Evolutionary conservation across 2,888 invertebrate species (phyloP), one percentile per base, ranked within the genome.

Genomic region (Netelia melanura): DNA sequence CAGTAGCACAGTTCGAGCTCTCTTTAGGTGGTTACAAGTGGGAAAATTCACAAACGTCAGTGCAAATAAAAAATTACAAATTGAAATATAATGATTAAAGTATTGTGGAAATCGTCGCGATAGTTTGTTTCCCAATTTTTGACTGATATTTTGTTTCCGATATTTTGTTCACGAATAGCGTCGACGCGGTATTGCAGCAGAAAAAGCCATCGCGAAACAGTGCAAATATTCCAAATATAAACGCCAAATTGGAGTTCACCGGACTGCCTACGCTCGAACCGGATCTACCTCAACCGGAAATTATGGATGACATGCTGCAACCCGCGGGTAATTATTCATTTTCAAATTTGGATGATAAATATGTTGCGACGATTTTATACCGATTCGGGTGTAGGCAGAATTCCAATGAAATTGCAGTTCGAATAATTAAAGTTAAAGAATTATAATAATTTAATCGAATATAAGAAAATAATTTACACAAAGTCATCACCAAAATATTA

Each of bases 1-100:
- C 94, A 0, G 88, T 95, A 74, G 94, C 94, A 17, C 93, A 94
- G 76, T 94, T 93, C 88, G 94, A 94, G 77, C 89, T 95, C 56
- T 90, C 93, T 1, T 92, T 95, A 30, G 93, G 94, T 17, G 92
- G 93, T 72, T 94, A 94, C 86, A 94, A 94, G 81, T 94, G 95
- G 90, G 94, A 94, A 85, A 92, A 90, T 68, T 92, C 94, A 48
- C 93, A 90, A 70, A 84, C 91, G 92, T 95, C 89, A 93, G 94
- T 91, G 5, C 23, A 71, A 62, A 52, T 65, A 83, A 52, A 23
- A 8, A 14, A 56, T 67, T 52, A 17, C 68, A n/a, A 21, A 58
- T 8, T 43, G 14, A 2, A 9, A 14, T 2, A 74, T 2, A 54
- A 64, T 54, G n/a, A 48, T 61, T 30, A 23, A 43, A 44, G 21